Conservation (phyloP, 2,113 vertebrate genomes). For the Camelus bactrianus region DNA sequence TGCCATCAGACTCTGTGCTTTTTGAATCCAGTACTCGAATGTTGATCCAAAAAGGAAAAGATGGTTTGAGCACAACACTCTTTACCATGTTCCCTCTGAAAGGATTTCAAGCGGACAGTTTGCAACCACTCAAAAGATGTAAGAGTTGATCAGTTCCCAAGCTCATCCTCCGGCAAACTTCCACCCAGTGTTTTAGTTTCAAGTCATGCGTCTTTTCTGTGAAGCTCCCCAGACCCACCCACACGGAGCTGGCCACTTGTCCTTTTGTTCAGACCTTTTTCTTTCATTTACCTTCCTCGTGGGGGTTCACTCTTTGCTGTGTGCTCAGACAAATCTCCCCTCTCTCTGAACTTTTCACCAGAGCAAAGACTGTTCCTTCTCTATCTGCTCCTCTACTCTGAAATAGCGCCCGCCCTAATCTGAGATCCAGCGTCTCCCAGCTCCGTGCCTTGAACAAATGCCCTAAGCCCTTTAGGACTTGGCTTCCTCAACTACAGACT, state of each 20-base stretch:
- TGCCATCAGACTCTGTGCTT: not conserved
- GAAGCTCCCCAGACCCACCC: not conserved
- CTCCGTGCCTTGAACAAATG: not conserved
- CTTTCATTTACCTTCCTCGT: not conserved
- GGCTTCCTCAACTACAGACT: not conserved
- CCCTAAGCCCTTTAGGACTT: not conserved
- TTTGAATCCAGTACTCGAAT: not conserved
- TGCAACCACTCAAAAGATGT: not conserved
- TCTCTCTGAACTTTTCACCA: not conserved
- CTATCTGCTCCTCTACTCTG: not conserved
- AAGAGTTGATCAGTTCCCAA: accelerated
- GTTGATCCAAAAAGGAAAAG: not conserved
- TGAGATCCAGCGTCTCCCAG: accelerated
- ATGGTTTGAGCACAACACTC: accelerated
- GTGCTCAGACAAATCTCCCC: accelerated
- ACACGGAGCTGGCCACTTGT: not conserved
- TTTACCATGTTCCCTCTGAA: not conserved
- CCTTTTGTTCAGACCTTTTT: not conserved
- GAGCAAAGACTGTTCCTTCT: accelerated
- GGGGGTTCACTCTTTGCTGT: accelerated
- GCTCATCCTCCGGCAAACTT: not conserved
- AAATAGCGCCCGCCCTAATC: too few relatives aligned
- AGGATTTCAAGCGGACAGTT: not conserved
- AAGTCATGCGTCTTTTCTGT: accelerated
- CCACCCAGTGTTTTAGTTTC: not conserved